Evolutionary conservation across 2,797 vertebrate genomes (phyloP), one percentile per base, ranked within the genome.

Genomic region (Spinus olivaceus): DNA sequence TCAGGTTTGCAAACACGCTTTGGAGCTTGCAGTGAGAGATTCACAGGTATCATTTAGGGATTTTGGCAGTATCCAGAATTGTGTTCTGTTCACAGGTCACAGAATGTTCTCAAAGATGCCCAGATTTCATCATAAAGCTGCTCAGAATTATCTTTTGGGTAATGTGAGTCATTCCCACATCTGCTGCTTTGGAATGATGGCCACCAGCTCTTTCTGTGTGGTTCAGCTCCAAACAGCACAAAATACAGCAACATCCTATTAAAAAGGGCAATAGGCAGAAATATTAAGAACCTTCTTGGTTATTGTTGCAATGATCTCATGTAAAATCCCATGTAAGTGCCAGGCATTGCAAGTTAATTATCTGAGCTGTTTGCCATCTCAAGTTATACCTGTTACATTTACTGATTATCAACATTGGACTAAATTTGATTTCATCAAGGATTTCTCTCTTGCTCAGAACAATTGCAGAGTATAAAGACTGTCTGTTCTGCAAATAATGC

Each of bases 281-380:
- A 15, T n/a, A 32, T 5, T 27, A 50, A 61, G 91, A 39, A 30
- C 3, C 6, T 11, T 14, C 10, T 22, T 17, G 2, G 30, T 65
- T 77, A 32, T 64, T 0, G 0, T 6, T 51, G 37, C 49, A 72
- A 9, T 6, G 11, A 8, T 33, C 46, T 88, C 0, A 0, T 30
- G 46, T 49, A 80, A 60, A 92, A 94, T 77, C 60, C 25, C 14
- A 2, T 18, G 12, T 8, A 54, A 61, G 44, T 37, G 27, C 49
- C 46, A 69, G 49, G 27, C 19, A n/a, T 18, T 65, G 25, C 59
- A 49, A 53, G 50, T 50, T 32, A 63, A 80, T 53, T 42, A 35
- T 65, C 50, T 49, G 42, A 41, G 65, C 51, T 39, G 6, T 84
- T 70, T 54, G 19, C 30, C 24, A 8, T 19, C 81, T 88, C 50